These are phyloP conservation scores for Oscheius sp. DNA, from an alignment of 2,888 invertebrate genomes.

Conservation along the genomic window DNA sequence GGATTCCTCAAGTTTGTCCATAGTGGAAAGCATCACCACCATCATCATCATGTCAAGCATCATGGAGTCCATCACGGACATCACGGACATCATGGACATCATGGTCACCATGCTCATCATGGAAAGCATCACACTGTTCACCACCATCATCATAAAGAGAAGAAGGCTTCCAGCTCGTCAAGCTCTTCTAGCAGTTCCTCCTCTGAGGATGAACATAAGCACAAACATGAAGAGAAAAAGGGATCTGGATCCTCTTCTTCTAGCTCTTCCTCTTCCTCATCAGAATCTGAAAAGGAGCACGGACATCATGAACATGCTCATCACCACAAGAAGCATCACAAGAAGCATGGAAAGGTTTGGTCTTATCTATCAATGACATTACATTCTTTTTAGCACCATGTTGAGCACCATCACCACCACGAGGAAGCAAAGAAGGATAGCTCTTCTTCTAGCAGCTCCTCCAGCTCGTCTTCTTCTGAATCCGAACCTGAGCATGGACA, in stretches of 20 bases:
- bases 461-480: constrained; percentile 14
- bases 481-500: constrained; percentile 16
- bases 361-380: neutral
- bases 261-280: constrained; percentile 20
- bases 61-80: neutral
- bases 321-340: constrained; percentile 14
- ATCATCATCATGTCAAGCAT: constrained; percentile 7
- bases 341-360: constrained; percentile 16
- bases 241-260: constrained; percentile 11
- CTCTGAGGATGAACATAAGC: constrained; percentile 5
- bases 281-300: constrained; percentile 8
- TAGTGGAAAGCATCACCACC: constrained; percentile 14
- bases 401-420: constrained; percentile 24
- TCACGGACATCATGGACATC: constrained; percentile 4
- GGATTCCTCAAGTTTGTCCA: constrained; percentile 19
- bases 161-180: constrained; percentile 13
- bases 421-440: constrained; percentile 1
- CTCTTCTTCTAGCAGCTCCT: neutral
- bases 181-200: constrained; percentile 6
- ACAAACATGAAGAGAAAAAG: neutral
- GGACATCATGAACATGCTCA: constrained; percentile 4
- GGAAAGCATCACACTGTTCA: constrained; percentile 23
- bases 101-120: constrained; percentile 5
- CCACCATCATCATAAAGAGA: constrained; percentile 20
- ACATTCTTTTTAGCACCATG: constrained; percentile 7